These are phyloP conservation scores for Corythaixoides concolor DNA, from an alignment of 2,113 vertebrate genomes.

Conservation along the genomic window DNA sequence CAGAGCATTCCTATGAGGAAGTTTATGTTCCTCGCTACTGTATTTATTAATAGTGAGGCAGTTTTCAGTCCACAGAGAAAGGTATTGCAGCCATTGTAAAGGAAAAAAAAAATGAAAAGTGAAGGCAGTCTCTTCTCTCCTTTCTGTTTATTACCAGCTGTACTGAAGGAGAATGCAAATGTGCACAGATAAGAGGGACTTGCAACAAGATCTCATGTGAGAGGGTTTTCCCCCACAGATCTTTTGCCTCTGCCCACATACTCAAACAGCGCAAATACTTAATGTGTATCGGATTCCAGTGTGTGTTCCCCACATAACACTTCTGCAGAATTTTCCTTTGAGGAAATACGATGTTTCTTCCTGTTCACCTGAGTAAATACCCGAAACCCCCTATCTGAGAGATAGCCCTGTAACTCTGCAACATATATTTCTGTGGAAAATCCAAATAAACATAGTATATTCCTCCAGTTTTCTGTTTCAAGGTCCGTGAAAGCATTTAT, in stretches of 20 bases:
- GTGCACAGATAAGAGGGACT: background rate
- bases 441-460: background rate
- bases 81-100: background rate
- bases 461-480: slow-evolving; percentile 9
- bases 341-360: background rate
- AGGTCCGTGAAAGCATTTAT: background rate
- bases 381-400: background rate
- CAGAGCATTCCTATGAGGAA: background rate
- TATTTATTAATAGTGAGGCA: background rate
- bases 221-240: slow-evolving; percentile 5
- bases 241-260: slow-evolving; percentile 31
- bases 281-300: background rate
- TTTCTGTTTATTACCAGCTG: background rate
- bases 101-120: background rate
- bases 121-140: background rate
- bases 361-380: background rate
- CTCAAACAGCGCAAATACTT: background rate
- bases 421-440: background rate
- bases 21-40: background rate
- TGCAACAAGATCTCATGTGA: background rate
- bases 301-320: background rate
- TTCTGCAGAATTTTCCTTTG: background rate
- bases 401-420: background rate
- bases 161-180: background rate
- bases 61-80: background rate